Evolutionary conservation across 2,888 invertebrate species (phyloP).

Genomic region (Conistra vaccinii): DNA sequence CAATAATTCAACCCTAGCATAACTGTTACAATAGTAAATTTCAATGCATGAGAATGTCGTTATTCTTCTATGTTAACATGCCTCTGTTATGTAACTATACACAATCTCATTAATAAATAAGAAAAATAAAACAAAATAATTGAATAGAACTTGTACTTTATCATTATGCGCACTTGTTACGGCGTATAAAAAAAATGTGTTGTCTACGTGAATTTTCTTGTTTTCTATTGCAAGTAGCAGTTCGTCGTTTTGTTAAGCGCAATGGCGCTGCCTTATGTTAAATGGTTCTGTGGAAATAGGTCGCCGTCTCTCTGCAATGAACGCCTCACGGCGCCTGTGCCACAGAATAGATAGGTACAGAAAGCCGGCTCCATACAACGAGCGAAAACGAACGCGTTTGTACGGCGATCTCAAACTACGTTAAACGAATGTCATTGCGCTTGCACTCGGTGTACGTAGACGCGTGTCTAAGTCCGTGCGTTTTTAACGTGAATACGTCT

Average conservation of each 20-base stretch:
- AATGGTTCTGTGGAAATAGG: slow-evolving; percentile 41
- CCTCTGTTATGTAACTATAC: slow-evolving; percentile 16
- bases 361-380: neutral
- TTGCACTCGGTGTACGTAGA: neutral
- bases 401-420: neutral
- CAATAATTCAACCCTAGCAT: slow-evolving; percentile 25
- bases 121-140: slow-evolving; percentile 3
- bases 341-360: neutral
- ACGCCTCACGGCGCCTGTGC: neutral
- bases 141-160: neutral
- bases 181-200: slow-evolving; percentile 1
- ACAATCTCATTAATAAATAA: slow-evolving; percentile 8
- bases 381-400: neutral
- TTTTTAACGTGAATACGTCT: too few species aligned
- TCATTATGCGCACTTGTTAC: neutral
- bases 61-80: slow-evolving; percentile 2
- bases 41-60: slow-evolving; percentile 5
- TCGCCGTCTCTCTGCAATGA: slow-evolving; percentile 20
- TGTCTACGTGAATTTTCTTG: slow-evolving; percentile 6
- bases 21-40: slow-evolving; percentile 29
- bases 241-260: slow-evolving; percentile 17
- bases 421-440: neutral
- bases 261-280: slow-evolving; percentile 3
- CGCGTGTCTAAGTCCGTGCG: neutral
- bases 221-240: slow-evolving; percentile 35